phyloP scores from a whole-genome alignment of 2,888 invertebrate species.

The Pseudoips prasinana region DNA sequence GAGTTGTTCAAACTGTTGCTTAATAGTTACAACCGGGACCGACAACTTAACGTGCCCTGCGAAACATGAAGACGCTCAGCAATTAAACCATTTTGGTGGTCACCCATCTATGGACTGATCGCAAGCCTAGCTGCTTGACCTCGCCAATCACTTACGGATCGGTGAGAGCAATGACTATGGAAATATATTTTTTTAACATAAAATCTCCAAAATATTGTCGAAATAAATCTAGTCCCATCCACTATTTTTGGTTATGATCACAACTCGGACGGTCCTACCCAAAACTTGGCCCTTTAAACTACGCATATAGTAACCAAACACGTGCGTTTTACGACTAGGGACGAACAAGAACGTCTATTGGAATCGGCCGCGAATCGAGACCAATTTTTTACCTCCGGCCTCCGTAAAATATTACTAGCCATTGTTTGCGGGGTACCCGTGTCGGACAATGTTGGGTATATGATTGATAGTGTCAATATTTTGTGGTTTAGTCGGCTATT shows the following conservation, averaged over 20 bases:
- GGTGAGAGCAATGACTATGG: too few relatives aligned
- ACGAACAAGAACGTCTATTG: constrained; percentile 52
- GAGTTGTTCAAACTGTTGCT: too few relatives aligned
- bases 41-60: too few relatives aligned
- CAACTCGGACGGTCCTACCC: constrained; percentile 70
- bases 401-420: constrained; percentile 39
- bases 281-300: constrained; percentile 72
- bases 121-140: too few relatives aligned
- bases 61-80: too few relatives aligned
- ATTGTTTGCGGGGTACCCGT: constrained; percentile 37
- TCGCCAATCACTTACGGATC: too few relatives aligned
- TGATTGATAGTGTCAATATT: constrained; percentile 55
- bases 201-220: too few relatives aligned
- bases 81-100: too few relatives aligned
- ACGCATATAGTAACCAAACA: constrained; percentile 75
- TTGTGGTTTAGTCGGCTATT: constrained; percentile 35
- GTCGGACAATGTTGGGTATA: constrained; percentile 45
- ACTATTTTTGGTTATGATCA: constrained; percentile 5
- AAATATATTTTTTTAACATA: too few relatives aligned
- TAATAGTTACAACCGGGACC: too few relatives aligned
- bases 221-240: constrained; percentile 37
- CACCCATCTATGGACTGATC: too few relatives aligned
- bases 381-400: constrained; percentile 53
- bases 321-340: constrained; percentile 75
- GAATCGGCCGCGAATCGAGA: constrained; percentile 64